These are phyloP conservation scores for Telmatherina bonti DNA, from an alignment of 2,797 vertebrate genomes.

Conservation along the genomic window DNA sequence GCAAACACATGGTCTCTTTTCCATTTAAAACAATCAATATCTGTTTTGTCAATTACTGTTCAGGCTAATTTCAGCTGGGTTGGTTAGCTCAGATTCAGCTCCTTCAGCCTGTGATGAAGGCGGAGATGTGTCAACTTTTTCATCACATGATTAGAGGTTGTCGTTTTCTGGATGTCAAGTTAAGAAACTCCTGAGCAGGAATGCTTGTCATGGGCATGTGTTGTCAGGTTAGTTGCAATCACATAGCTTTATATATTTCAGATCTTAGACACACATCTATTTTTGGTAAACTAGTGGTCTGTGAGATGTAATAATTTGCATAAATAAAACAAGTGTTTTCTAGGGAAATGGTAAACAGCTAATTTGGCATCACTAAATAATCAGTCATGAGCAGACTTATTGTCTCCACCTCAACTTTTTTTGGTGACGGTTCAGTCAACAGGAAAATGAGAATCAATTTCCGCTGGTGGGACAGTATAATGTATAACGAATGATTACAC, in stretches of 20 bases:
- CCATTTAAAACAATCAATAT: too few relatives aligned
- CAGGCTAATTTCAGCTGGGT: not conserved
- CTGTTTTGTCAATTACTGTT: slow-evolving; percentile 4
- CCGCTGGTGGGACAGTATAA: slow-evolving; percentile 79
- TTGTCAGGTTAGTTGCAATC: not conserved
- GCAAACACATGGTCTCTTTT: too few relatives aligned
- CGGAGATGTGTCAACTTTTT: slow-evolving; percentile 5
- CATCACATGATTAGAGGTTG: not conserved
- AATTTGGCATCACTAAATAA: slow-evolving; percentile 55
- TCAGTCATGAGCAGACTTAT: slow-evolving; percentile 49
- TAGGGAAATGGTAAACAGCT: slow-evolving; percentile 42
- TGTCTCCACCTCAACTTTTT: slow-evolving; percentile 55
- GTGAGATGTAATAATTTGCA: not conserved
- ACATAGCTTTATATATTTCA: not conserved
- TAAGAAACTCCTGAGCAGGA: not conserved
- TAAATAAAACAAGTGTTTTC: slow-evolving; percentile 45
- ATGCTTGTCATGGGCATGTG: not conserved
- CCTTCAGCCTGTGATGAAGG: not conserved
- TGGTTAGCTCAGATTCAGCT: slow-evolving; percentile 5
- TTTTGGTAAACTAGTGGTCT: not conserved
- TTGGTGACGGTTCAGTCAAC: slow-evolving; percentile 81
- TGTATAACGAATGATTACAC: slow-evolving; percentile 84
- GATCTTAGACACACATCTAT: not conserved
- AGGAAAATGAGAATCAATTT: slow-evolving; percentile 84
- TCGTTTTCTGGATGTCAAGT: not conserved